Evolutionary conservation across 2,113 vertebrate genomes (phyloP).

Genomic region (Glaucidium brasilianum): DNA sequence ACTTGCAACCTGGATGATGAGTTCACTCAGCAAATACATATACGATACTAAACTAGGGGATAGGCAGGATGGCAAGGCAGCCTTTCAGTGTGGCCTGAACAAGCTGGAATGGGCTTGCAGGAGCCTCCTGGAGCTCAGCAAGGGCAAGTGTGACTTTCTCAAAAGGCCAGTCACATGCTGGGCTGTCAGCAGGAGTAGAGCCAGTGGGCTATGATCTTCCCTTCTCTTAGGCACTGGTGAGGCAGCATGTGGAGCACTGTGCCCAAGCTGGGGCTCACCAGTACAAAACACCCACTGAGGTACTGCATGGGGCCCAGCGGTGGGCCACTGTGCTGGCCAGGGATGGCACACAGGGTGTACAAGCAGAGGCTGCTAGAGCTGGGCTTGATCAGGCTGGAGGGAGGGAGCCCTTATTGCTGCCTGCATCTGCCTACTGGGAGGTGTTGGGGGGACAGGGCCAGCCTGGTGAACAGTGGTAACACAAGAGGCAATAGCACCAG

Average conservation of each 20-base stretch:
- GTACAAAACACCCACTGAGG: background rate
- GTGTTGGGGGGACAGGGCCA: no score
- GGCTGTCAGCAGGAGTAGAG: background rate
- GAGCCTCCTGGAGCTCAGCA: background rate
- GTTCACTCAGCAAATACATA: background rate
- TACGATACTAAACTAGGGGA: background rate
- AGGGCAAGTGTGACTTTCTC: background rate
- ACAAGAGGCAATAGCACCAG: background rate
- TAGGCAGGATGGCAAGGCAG: background rate
- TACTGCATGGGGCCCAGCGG: accelerated
- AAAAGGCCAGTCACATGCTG: background rate
- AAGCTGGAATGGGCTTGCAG: background rate
- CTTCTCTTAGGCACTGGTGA: background rate
- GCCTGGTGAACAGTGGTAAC: background rate
- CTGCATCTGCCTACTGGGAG: background rate
- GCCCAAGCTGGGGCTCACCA: background rate
- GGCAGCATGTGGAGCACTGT: background rate
- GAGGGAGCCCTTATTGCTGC: background rate
- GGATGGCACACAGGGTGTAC: no score
- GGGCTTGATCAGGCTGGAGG: background rate
- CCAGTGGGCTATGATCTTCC: background rate
- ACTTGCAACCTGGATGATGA: background rate
- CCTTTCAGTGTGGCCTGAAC: background rate
- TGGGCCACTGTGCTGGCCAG: no score
- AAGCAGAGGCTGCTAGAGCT: background rate